These are phyloP conservation scores for Upupa epops DNA, from an alignment of 2,113 vertebrate genomes.

Conservation along the genomic window DNA sequence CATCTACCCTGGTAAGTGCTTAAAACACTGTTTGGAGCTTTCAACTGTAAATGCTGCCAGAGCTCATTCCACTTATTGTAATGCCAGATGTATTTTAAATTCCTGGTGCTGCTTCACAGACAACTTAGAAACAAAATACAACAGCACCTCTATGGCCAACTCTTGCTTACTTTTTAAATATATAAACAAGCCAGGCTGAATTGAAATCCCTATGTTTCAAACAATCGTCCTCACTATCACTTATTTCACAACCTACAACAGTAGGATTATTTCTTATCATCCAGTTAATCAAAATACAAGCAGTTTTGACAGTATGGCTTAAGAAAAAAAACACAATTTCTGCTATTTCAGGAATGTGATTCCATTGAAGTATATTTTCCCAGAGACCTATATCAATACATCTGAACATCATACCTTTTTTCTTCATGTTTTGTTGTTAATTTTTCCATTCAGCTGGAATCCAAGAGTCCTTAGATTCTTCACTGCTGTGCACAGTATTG, in stretches of 20 bases:
- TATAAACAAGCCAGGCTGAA: neutral
- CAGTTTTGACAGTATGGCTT: neutral
- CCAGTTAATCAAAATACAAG: neutral
- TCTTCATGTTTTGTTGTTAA: neutral
- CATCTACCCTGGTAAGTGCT: neutral
- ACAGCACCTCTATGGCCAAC: neutral
- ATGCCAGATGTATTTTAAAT: slow-evolving; percentile 12
- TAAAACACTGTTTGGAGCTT: neutral
- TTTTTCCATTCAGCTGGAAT: neutral
- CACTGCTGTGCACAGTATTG: neutral
- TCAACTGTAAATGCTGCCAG: slow-evolving; percentile 1
- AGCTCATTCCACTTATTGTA: neutral
- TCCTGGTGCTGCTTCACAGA: neutral
- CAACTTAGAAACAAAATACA: slow-evolving; percentile 22
- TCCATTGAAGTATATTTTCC: neutral
- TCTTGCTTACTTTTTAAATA: neutral
- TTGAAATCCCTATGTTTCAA: neutral
- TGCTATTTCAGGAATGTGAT: neutral
- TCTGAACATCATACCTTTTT: neutral
- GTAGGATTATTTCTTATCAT: neutral
- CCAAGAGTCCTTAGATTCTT: neutral
- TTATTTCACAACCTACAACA: neutral
- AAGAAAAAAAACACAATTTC: neutral
- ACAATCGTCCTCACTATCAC: neutral
- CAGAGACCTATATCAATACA: neutral